phyloP scores from a whole-genome alignment of 2,113 vertebrate genomes.

The Symphodus melops region DNA sequence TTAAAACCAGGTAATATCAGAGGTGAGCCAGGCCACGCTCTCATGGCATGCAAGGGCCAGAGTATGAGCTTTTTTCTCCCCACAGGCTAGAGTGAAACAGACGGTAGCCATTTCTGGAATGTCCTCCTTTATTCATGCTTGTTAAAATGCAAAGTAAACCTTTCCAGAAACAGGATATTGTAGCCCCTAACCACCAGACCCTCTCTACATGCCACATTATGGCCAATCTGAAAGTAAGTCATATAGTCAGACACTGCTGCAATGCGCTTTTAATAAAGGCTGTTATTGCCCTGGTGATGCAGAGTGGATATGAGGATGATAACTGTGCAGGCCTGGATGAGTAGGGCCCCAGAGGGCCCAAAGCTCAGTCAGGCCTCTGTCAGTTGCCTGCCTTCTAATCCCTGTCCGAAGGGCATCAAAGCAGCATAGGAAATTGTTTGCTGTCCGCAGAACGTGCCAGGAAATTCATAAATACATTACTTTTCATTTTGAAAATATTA shows the following conservation, averaged over 20 bases:
- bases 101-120: constrained; percentile 83
- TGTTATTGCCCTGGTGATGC: constrained; percentile 80
- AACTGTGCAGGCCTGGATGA: constrained; percentile 73
- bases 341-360: constrained; percentile 75
- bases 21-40: constrained; percentile 72
- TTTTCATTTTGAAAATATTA: constrained; percentile 85
- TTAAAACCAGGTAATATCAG: constrained; percentile 71
- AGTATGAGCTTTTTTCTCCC: constrained; percentile 61
- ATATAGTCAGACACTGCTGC: constrained; percentile 75
- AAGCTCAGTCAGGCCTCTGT: constrained; percentile 76
- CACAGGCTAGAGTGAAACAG: constrained; percentile 70
- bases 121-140: constrained; percentile 81
- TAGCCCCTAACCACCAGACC: constrained; percentile 79
- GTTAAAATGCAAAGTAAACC: constrained; percentile 84
- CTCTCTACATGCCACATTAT: constrained; percentile 75
- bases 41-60: constrained; percentile 64
- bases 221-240: constrained; percentile 75
- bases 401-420: constrained; percentile 79
- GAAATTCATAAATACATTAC: constrained; percentile 83
- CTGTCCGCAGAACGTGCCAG: constrained; percentile 80
- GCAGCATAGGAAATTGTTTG: constrained; percentile 87
- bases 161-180: constrained; percentile 84
- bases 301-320: constrained; percentile 79
- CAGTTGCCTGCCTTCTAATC: constrained; percentile 84
- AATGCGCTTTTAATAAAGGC: constrained; percentile 86